Base-by-base conservation (phyloP, 2,113 vertebrate genomes). In the Erythrocercus mccallii region DNA sequence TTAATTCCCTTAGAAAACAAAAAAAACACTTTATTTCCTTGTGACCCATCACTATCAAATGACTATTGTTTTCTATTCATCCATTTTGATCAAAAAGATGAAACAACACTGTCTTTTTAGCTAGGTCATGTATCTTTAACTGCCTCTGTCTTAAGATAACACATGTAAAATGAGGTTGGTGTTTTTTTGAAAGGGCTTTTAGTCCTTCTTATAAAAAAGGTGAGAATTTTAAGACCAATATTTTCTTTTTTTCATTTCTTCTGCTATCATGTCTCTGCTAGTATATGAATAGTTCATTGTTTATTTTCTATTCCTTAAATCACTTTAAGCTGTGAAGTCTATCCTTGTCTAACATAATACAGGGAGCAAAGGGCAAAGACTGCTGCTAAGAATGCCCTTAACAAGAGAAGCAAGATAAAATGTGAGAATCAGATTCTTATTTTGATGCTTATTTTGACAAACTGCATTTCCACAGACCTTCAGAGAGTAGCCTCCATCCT, bases 381-480 rank as follows among this genome's bases (percentile, higher is more conserved):
- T 21, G 23, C 20, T 53, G 27, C 54, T 53, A 48, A 83, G 47
- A 42, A 17, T 6, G 21, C n/a, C 48, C 51, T 51, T 17, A 42
- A 38, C 28, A 57, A 37, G 13, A 60, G 25, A 90, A 80, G 35
- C 37, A 72, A 35, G 27, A 64, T 51, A 70, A 3, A 78, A 24
- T 12, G 20, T 66, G n/a, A 94, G 66, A 92, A 69, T 61, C 47
- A 66, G 7, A 45, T 78, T 54, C 94, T 82, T n/a, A 37, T 77
- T 80, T 81, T 48, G 27, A 21, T 20, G 13, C 12, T 70, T 77
- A 35, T 81, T 96, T 96, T 81, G 85, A 90, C 93, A 80, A 77
- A 50, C 16, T 35, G 38, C 47, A 64, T 92, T 90, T 78, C 54
- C 57, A 66, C 19, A 61, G 68, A 57, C 13, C 44, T 84, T 37